Evolutionary conservation across 1,140 invertebrate species (phyloP).

Genomic region (Leptestheria dahalacensis): DNA sequence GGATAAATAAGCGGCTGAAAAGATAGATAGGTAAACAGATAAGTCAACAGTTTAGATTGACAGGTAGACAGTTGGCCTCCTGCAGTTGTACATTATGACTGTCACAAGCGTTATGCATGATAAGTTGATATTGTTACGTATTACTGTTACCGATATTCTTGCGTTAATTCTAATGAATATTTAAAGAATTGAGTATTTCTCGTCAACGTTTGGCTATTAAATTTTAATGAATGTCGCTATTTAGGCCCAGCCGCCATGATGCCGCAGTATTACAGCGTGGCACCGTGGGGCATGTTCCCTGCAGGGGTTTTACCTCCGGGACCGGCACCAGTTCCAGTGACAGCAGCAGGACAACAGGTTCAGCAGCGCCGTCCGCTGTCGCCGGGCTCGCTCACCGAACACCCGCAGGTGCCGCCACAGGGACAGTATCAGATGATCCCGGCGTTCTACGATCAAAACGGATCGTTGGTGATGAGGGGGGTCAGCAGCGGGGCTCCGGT

Average conservation of each 20-base stretch:
- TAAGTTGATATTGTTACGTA: not conserved
- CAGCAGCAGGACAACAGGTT: conserved; percentile 29
- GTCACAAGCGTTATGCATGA: not conserved
- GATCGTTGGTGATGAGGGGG: conserved; percentile 65
- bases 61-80: too few species aligned
- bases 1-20: too few species aligned
- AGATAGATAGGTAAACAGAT: too few species aligned
- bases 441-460: conserved; percentile 69
- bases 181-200: too few species aligned
- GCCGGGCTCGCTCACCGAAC: conserved; percentile 1
- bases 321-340: conserved; percentile 40
- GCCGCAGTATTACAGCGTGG: conserved; percentile 32
- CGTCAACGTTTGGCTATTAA: too few species aligned
- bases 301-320: conserved; percentile 22
- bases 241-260: conserved; percentile 22
- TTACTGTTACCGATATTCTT: not conserved
- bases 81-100: too few species aligned
- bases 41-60: too few species aligned
- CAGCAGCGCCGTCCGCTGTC: conserved; percentile 11
- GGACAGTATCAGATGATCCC: conserved; percentile 57
- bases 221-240: not conserved
- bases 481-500: conserved; percentile 60
- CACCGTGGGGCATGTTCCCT: conserved; percentile 35
- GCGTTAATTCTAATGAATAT: too few species aligned
- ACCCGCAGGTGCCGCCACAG: conserved; percentile 25